Base-by-base conservation (phyloP, 2,113 vertebrate genomes). In the Oreochromis spilurus region DNA sequence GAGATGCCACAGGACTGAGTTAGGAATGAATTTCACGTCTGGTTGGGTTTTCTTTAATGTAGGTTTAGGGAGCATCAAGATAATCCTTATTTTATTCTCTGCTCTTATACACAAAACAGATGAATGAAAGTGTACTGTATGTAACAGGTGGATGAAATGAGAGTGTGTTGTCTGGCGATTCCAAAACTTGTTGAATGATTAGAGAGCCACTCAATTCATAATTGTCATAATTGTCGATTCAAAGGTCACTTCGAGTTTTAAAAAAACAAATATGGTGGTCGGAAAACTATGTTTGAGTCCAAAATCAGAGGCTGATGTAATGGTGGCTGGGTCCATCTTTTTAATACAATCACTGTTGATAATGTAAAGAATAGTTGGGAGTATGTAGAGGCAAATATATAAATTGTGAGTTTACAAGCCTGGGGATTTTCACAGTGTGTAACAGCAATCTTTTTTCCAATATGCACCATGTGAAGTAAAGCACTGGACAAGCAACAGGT, bases 11-110 rank as follows among this genome's bases (percentile, higher is more conserved):
- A 62, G 17, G n/a, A 7, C 57, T 10, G 19, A 65, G 34, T 65
- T 67, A 13, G 34, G 36, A 21, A 21, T 21, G 10, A 38, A 40
- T 38, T 38, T n/a, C 34, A 13, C 6, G 6, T 38, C 62, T 38
- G 24, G 45, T 11, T 75, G 14, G 40, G 24, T 75, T 48, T 75
- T 48, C 43, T 75, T 75, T 50, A 75, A 29, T 75, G 40, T 72
- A 29, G 40, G 24, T 75, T 48, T 29, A 48, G 0, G 14, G 14
- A 7, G 21, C 67, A 48, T 0, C 0, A 48, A 48, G 40, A 48
- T 48, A 2, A 26, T 26, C 38, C 14, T 72, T 10, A 72, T 45
- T 48, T n/a, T 19, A 55, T 21, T 48, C n/a, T 83, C 9, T 43
- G 17, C 40, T 4, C 9, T 43, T 26, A 60, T 70, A 11, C 0